These are phyloP conservation scores for Oryctes rhinoceros DNA, from an alignment of 1,140 invertebrate species.

Conservation along the genomic window DNA sequence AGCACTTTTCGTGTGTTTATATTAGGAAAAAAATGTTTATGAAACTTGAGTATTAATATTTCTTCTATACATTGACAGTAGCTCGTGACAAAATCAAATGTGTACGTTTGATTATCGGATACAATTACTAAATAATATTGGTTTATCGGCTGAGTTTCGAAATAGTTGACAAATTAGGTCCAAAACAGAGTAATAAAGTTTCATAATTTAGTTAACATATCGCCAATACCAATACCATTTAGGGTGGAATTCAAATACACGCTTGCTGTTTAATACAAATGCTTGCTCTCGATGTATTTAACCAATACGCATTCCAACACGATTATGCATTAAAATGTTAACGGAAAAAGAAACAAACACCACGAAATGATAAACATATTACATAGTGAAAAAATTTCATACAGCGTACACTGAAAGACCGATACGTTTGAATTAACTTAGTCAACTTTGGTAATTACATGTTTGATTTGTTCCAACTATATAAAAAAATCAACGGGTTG, in stretches of 20 bases:
- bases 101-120: conserved; percentile 3
- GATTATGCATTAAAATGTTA: not conserved
- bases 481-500: too few species aligned
- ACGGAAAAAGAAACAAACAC: too few species aligned
- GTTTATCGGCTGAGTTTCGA: conserved; percentile 15
- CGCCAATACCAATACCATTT: not conserved
- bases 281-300: not conserved
- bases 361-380: too few species aligned
- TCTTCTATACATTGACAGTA: not conserved
- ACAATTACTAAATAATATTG: not conserved
- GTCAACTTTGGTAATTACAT: too few species aligned
- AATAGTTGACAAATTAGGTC: conserved; percentile 26
- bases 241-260: not conserved
- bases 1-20: conserved; percentile 22
- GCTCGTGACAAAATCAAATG: conserved; percentile 20
- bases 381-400: too few species aligned
- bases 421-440: too few species aligned
- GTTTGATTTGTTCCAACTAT: too few species aligned
- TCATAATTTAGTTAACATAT: not conserved
- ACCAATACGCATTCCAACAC: not conserved
- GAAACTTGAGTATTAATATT: not conserved
- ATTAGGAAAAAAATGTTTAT: conserved; percentile 14
- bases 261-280: not conserved
- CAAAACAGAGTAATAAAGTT: conserved; percentile 30
- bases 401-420: too few species aligned